Percentiles rank a stretch among this genome's conserved stretches.
Conservation (phyloP, 2,888 invertebrate genomes). For the Dasypogon diadema region DNA sequence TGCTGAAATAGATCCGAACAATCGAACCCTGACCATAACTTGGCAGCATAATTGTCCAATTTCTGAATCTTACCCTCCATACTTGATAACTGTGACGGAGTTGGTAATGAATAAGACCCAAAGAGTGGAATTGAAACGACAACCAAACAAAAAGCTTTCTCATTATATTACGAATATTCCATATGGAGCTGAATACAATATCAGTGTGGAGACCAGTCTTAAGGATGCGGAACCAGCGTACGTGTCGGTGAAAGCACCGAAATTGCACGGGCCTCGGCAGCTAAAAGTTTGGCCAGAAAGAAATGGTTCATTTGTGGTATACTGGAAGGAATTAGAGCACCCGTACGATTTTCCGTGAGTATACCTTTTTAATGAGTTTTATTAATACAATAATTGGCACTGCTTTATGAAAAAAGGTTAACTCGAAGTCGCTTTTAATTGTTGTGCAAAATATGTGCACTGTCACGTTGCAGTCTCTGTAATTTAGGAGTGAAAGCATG, state of each 20-base stretch:
- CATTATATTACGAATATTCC: conserved; percentile 72
- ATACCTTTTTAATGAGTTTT: conserved; percentile 43
- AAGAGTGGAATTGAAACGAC: conserved; percentile 70
- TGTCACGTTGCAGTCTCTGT: no score
- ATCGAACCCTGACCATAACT: conserved; percentile 72
- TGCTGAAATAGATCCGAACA: conserved; percentile 67
- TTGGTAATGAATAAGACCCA: conserved; percentile 67
- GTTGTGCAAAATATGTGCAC: no score
- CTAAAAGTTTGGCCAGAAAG: conserved; percentile 73
- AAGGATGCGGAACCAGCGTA: conserved; percentile 66
- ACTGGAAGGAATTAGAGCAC: conserved; percentile 73
- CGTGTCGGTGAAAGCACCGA: conserved; percentile 71
- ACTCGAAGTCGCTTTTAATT: no score
- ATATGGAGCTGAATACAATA: conserved; percentile 71
- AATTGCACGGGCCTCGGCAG: conserved; percentile 75
- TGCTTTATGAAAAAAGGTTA: no score
- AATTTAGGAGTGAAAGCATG: no score
- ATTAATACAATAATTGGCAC: no score
- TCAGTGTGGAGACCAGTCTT: conserved; percentile 68
- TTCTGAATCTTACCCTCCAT: conserved; percentile 58
- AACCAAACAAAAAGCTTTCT: conserved; percentile 69
- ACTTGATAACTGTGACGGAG: conserved; percentile 71
- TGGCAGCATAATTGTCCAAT: conserved; percentile 81
- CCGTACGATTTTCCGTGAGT: conserved; percentile 59
- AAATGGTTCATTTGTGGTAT: conserved; percentile 75